Conservation (phyloP, 2,888 invertebrate species). For the Nemapogon koenigi region DNA sequence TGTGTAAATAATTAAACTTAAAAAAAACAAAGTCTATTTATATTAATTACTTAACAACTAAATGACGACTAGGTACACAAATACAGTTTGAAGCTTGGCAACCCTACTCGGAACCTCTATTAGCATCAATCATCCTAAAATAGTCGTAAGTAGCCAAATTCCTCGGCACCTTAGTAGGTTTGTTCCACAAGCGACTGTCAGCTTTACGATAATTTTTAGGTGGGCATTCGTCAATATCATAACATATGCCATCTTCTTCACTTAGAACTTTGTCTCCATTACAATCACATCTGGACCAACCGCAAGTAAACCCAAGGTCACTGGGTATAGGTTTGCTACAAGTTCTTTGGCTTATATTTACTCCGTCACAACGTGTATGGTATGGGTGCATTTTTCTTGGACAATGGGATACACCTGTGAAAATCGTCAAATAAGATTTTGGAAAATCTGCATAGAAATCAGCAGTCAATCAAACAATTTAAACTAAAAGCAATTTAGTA, state of each 20-base stretch:
- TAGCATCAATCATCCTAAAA: too few relatives aligned
- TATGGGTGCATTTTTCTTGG: slow-evolving; percentile 40
- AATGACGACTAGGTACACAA: too few relatives aligned
- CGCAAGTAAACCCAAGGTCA: slow-evolving; percentile 38
- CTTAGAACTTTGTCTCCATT: slow-evolving; percentile 29
- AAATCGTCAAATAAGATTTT: background rate
- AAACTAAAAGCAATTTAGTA: too few relatives aligned
- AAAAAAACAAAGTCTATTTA: too few relatives aligned
- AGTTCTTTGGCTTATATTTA: slow-evolving; percentile 35
- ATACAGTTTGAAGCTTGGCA: too few relatives aligned
- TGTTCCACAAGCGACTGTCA: background rate
- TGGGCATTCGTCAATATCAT: slow-evolving; percentile 20
- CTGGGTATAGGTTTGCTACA: slow-evolving; percentile 24
- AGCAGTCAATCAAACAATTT: too few relatives aligned
- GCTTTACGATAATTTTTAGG: slow-evolving; percentile 12
- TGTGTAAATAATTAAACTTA: too few relatives aligned
- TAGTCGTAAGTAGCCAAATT: too few relatives aligned
- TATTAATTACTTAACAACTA: too few relatives aligned
- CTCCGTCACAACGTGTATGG: slow-evolving; percentile 38
- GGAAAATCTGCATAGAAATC: too few relatives aligned
- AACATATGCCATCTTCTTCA: slow-evolving; percentile 25
- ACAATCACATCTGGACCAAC: slow-evolving; percentile 52
- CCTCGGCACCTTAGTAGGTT: background rate
- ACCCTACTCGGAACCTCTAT: too few relatives aligned
- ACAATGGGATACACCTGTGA: slow-evolving; percentile 35